Percentiles rank a stretch among this genome's conserved stretches.
Conservation (phyloP, 2,797 vertebrate species). For the Macropus fuliginosus region DNA sequence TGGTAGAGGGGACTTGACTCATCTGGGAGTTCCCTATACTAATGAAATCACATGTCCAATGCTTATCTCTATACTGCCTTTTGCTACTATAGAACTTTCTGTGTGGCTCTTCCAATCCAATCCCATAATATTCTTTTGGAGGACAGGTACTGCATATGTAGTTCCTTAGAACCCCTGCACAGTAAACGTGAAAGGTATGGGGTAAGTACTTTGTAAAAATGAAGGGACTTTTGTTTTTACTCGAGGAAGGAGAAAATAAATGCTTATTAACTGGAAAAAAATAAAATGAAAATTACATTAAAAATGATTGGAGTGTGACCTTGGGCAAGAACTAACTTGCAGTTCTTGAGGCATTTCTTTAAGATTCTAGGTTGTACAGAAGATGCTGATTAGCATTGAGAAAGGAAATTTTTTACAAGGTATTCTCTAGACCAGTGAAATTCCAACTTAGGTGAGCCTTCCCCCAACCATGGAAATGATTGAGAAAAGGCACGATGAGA, state of each 20-base stretch:
- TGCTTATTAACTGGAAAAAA: background rate
- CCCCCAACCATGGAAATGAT: background rate
- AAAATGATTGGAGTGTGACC: background rate
- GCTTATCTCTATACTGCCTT: background rate
- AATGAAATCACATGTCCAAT: background rate
- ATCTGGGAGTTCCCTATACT: background rate
- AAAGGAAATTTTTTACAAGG: background rate
- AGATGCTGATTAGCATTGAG: background rate
- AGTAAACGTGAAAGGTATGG: background rate
- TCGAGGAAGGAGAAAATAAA: background rate
- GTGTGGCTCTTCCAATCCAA: background rate
- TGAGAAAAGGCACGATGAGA: background rate
- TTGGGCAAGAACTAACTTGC: background rate
- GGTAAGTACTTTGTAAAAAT: background rate
- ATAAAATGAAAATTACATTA: background rate
- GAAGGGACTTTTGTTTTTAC: background rate
- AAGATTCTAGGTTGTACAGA: background rate
- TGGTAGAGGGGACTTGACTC: background rate
- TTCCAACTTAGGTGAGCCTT: background rate
- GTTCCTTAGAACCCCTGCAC: background rate
- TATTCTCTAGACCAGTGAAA: background rate
- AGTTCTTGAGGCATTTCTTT: background rate
- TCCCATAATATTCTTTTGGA: background rate
- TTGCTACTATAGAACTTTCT: background rate
- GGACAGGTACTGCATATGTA: background rate